phyloP scores from a whole-genome alignment of 2,797 vertebrate species.

The Tauraco hartlaubi region DNA sequence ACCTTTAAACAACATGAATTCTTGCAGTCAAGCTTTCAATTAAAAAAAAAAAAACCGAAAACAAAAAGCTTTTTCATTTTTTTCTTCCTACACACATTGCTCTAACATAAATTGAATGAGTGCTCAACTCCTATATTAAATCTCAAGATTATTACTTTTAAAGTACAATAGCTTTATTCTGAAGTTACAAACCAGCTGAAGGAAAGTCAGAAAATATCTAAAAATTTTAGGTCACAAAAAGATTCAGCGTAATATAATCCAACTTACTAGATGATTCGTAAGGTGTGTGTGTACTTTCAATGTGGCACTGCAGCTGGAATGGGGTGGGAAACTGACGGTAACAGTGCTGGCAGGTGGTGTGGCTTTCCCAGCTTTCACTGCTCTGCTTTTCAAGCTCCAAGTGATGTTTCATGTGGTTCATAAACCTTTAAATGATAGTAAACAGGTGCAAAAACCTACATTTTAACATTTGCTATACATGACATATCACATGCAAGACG shows the following conservation, averaged over 20 bases:
- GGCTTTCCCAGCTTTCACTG: constrained; percentile 98
- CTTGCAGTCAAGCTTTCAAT: neutral
- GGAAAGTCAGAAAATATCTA: neutral
- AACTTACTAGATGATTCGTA: constrained; percentile 94
- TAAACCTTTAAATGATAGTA: constrained; percentile 86
- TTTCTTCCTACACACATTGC: neutral
- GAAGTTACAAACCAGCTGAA: neutral
- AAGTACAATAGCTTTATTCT: neutral
- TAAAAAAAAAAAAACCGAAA: neutral
- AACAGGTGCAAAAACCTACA: constrained; percentile 30
- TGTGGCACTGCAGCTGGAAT: constrained; percentile 98
- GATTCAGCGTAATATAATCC: neutral
- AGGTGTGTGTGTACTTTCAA: constrained; percentile 95
- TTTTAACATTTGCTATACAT: neutral
- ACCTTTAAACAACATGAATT: neutral
- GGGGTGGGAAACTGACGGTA: constrained; percentile 97
- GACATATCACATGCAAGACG: neutral
- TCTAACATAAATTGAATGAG: neutral
- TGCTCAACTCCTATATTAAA: neutral
- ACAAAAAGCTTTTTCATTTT: rapidly evolving
- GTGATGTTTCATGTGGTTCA: constrained; percentile 99
- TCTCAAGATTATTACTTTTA: neutral
- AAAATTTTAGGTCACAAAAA: neutral
- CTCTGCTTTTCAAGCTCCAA: constrained; percentile 98
- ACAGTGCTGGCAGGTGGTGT: constrained; percentile 99